A percentile compares a stretch with the other conserved stretches of the same genome.
Conservation (phyloP, 1,140 invertebrate species). For the Aphis gossypii region DNA sequence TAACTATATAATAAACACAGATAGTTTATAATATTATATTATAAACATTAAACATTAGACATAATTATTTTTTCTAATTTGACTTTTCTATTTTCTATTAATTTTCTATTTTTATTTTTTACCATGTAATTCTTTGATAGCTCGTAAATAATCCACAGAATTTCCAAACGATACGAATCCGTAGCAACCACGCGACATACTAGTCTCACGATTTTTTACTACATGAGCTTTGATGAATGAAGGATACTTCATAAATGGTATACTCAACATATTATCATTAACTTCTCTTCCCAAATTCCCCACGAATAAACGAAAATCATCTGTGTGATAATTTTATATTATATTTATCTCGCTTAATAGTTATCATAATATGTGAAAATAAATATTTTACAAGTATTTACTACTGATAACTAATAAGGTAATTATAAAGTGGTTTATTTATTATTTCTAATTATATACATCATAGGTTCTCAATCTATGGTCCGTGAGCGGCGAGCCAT, state of each 20-base stretch:
- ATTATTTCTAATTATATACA: no score
- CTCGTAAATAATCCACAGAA: slow-evolving; percentile 20
- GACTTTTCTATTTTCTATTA: neutral
- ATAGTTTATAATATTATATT: no score
- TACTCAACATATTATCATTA: neutral
- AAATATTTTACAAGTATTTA: no score
- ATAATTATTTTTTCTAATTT: neutral
- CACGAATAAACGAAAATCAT: slow-evolving; percentile 31
- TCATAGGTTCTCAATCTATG: no score
- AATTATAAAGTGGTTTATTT: no score
- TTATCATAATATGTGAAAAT: no score
- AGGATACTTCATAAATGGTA: slow-evolving; percentile 11
- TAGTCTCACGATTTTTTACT: slow-evolving; percentile 10
- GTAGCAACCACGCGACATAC: slow-evolving; percentile 23
- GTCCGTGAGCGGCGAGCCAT: no score
- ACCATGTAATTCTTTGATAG: slow-evolving; percentile 34
- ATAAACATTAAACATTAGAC: neutral
- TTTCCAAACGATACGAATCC: slow-evolving; percentile 21
- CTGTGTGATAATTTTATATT: neutral
- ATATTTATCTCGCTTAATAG: neutral
- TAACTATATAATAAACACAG: no score
- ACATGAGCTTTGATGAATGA: slow-evolving; percentile 30
- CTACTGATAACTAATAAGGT: no score
- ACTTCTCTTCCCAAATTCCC: slow-evolving; percentile 41
- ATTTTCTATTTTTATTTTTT: neutral